Conservation (phyloP, 2,113 vertebrate species). For the Rostratula benghalensis region DNA sequence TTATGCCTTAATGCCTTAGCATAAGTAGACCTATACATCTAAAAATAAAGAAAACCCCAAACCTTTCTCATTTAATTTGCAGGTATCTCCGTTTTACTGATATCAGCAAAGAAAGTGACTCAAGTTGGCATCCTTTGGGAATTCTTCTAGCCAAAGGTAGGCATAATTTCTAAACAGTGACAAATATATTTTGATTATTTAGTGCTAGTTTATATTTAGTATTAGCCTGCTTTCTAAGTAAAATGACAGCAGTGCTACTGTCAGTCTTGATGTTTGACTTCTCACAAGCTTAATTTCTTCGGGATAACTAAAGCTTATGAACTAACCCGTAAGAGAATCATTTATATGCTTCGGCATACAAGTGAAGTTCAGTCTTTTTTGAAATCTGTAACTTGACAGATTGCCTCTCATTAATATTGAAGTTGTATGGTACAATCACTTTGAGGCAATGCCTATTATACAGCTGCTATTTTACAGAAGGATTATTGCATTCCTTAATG, state of each 20-base stretch:
- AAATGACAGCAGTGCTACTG: background rate
- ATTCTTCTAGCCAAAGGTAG: slow-evolving; percentile 56
- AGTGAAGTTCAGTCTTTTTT: background rate
- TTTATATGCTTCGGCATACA: background rate
- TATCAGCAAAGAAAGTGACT: background rate
- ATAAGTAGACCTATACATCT: background rate
- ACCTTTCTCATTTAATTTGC: slow-evolving; percentile 8
- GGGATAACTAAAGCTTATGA: background rate
- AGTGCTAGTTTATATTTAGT: background rate
- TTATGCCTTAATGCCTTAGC: background rate
- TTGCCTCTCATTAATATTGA: background rate
- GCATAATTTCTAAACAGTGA: background rate
- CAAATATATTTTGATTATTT: background rate
- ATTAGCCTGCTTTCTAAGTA: background rate
- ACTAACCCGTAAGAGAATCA: background rate
- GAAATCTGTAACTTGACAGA: background rate
- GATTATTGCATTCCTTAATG: background rate
- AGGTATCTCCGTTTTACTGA: slow-evolving; percentile 39
- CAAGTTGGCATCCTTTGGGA: background rate
- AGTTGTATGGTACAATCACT: background rate
- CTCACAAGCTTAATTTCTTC: background rate
- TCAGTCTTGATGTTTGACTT: background rate
- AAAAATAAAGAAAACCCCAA: background rate
- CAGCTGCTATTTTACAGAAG: background rate
- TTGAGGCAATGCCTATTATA: background rate